Conservation (phyloP, 2,113 vertebrate species). For the Eretmochelys imbricata region DNA sequence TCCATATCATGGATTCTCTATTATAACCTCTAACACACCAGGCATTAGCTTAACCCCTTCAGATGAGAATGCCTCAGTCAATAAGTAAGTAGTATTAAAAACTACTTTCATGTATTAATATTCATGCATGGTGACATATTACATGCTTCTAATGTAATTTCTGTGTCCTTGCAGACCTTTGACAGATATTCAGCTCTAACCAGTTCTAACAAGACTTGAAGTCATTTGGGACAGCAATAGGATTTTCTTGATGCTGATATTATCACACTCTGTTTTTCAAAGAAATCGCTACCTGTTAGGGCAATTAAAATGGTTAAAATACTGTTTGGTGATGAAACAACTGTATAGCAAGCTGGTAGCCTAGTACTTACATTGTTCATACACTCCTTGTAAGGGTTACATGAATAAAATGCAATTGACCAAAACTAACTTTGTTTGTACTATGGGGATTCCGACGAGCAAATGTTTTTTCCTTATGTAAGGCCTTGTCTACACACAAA, state of each 20-base stretch:
- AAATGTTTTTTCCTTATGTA: fast-evolving
- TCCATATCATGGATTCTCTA: neutral
- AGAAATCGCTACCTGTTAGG: neutral
- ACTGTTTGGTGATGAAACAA: neutral
- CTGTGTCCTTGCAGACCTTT: neutral
- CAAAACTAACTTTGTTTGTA: fast-evolving
- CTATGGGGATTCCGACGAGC: neutral
- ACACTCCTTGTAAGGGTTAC: fast-evolving
- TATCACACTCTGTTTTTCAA: too few species aligned
- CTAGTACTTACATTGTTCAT: fast-evolving
- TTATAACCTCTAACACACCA: neutral
- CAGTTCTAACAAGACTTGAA: fast-evolving
- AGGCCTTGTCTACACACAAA: too few species aligned
- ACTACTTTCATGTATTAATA: neutral
- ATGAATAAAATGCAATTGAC: fast-evolving
- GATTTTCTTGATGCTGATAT: too few species aligned
- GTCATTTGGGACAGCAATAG: too few species aligned
- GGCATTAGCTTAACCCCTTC: neutral
- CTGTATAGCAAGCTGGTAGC: neutral
- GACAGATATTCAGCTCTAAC: neutral
- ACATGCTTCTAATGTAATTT: fast-evolving
- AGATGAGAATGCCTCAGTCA: neutral
- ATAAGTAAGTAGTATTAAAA: neutral
- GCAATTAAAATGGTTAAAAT: neutral
- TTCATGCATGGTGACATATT: neutral